Evolutionary conservation across 1,140 invertebrate species (phyloP).

Genomic region (Leptonema lineaticorne): DNA sequence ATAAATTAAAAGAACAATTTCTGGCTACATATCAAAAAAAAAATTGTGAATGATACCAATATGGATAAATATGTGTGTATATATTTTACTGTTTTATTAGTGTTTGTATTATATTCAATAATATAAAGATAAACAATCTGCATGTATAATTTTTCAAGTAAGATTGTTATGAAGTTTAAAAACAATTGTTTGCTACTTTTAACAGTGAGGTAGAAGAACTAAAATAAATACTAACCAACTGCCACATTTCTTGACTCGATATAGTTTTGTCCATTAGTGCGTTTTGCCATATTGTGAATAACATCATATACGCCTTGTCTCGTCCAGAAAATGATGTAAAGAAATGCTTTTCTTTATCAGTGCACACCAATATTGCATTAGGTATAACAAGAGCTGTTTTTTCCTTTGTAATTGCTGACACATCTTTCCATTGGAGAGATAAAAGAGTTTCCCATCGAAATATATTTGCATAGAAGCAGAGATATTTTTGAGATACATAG

Average conservation of each 20-base stretch:
- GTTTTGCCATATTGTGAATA: slow-evolving; percentile 95
- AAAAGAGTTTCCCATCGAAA: slow-evolving; percentile 91
- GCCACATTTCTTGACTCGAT: slow-evolving; percentile 85
- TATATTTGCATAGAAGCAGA: slow-evolving; percentile 95
- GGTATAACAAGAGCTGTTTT: slow-evolving; percentile 84
- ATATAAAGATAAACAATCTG: too few species aligned
- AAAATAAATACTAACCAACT: slow-evolving; percentile 67
- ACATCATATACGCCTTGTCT: slow-evolving; percentile 92
- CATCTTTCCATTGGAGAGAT: slow-evolving; percentile 81
- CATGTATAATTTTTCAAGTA: too few species aligned
- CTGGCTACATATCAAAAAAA: too few species aligned
- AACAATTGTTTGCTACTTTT: too few species aligned
- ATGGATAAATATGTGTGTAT: too few species aligned
- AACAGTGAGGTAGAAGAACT: too few species aligned
- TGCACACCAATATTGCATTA: slow-evolving; percentile 88
- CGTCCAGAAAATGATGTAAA: slow-evolving; percentile 89
- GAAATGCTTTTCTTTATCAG: slow-evolving; percentile 85
- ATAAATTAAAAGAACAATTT: too few species aligned
- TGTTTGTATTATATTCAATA: too few species aligned
- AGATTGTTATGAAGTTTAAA: too few species aligned
- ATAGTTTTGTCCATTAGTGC: slow-evolving; percentile 88
- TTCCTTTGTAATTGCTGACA: slow-evolving; percentile 90
- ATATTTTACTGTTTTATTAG: too few species aligned
- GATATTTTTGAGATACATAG: slow-evolving; percentile 90
- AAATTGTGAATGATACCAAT: too few species aligned